These are phyloP conservation scores for Tetragonula carbonaria DNA, from an alignment of 2,888 invertebrate species.

Conservation along the genomic window DNA sequence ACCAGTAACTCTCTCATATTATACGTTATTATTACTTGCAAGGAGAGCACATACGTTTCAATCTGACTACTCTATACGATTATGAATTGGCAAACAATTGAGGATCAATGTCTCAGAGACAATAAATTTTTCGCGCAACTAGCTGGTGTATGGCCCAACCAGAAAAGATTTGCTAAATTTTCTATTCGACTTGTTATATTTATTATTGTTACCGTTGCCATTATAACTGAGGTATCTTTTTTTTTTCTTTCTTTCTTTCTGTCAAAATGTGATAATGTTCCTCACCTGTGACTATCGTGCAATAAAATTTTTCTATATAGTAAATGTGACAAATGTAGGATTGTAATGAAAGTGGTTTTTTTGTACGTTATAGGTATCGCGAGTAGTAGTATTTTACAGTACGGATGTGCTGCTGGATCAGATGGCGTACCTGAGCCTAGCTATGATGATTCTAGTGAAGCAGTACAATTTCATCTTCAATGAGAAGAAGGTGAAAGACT, in stretches of 20 bases:
- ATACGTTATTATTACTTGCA: no score
- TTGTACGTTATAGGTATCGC: neutral
- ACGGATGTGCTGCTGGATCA: conserved; percentile 3
- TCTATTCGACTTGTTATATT: neutral
- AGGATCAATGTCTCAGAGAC: neutral
- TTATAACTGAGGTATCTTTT: neutral
- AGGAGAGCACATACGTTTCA: no score
- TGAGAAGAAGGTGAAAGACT: neutral
- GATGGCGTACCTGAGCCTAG: neutral
- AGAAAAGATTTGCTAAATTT: neutral
- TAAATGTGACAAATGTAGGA: no score
- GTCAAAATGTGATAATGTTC: neutral
- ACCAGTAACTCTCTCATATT: neutral
- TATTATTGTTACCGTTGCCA: neutral
- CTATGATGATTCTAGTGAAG: neutral
- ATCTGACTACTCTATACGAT: neutral
- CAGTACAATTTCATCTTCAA: conserved; percentile 6
- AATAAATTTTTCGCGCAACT: neutral
- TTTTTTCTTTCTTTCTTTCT: no score
- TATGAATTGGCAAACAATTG: neutral
- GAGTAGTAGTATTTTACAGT: neutral
- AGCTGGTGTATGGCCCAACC: neutral
- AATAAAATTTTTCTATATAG: no score
- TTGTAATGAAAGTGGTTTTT: neutral
- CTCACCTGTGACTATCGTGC: neutral